These are phyloP conservation scores for Stenodema calcarata DNA, from an alignment of 2,888 invertebrate species.

Conservation along the genomic window DNA sequence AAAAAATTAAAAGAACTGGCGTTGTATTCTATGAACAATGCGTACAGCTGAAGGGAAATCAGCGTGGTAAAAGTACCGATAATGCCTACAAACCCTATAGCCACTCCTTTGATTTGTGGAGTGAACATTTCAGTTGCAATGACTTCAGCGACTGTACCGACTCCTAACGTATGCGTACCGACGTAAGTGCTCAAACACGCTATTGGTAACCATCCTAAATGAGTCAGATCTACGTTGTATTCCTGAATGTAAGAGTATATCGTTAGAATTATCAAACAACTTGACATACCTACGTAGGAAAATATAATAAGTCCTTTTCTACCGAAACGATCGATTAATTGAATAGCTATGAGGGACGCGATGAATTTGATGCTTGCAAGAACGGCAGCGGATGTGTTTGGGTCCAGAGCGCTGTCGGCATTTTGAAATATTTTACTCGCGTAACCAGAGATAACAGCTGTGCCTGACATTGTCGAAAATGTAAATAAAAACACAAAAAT, in stretches of 20 bases:
- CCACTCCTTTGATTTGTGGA: conserved; percentile 43
- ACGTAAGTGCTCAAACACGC: conserved; percentile 12
- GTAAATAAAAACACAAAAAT: conserved; percentile 23
- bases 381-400: conserved; percentile 9
- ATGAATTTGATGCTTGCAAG: conserved; percentile 23
- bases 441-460: conserved; percentile 25
- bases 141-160: conserved; percentile 29
- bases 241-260: conserved; percentile 13
- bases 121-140: conserved; percentile 32
- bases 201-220: not conserved
- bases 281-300: not conserved
- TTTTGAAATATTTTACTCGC: conserved; percentile 37
- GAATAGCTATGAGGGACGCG: not conserved
- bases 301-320: not conserved
- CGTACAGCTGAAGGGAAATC: not conserved
- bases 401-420: conserved; percentile 20
- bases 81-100: conserved; percentile 16
- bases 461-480: conserved; percentile 10
- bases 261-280: not conserved
- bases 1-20: conserved; percentile 10
- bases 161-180: not conserved
- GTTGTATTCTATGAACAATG: not conserved
- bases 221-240: not conserved
- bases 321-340: conserved; percentile 28
- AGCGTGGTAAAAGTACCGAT: not conserved